phyloP scores from a whole-genome alignment of 1,140 invertebrate genomes.

The Hestina assimilis region DNA sequence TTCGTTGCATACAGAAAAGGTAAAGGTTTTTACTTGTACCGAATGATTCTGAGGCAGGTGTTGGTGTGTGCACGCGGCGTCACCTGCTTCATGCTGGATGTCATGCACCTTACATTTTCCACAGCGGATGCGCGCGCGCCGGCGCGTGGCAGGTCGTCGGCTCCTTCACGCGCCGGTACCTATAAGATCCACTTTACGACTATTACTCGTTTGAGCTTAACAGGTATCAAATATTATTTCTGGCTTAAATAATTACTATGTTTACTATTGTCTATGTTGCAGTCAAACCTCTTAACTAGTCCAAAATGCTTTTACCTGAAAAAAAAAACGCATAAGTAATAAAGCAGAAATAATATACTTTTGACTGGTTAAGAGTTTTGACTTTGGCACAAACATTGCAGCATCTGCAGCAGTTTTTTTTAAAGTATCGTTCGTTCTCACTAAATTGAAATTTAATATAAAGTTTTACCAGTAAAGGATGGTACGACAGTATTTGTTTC shows the following conservation, averaged over 20 bases:
- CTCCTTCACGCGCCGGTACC: slow-evolving; percentile 31
- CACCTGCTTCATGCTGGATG: slow-evolving; percentile 38
- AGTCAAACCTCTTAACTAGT: too few relatives aligned
- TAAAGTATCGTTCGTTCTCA: too few relatives aligned
- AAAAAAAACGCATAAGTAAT: too few relatives aligned
- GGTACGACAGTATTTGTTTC: too few relatives aligned
- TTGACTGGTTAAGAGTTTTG: too few relatives aligned
- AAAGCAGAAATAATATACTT: too few relatives aligned
- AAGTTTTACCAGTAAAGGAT: too few relatives aligned
- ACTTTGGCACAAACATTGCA: too few relatives aligned
- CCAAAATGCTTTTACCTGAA: too few relatives aligned
- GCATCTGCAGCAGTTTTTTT: too few relatives aligned
- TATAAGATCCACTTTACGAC: slow-evolving; percentile 18
- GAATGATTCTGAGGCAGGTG: slow-evolving; percentile 29
- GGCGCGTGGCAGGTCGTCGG: slow-evolving; percentile 52
- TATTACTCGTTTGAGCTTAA: slow-evolving; percentile 21
- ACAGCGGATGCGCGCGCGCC: slow-evolving; percentile 52
- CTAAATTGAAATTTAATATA: too few relatives aligned
- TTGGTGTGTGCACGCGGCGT: slow-evolving; percentile 18
- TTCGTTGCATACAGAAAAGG: neutral
- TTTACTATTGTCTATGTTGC: too few relatives aligned
- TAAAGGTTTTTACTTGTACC: neutral
- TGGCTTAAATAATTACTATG: slow-evolving; percentile 27
- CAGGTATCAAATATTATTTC: slow-evolving; percentile 23
- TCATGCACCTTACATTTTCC: slow-evolving; percentile 55